Conservation (phyloP, 92 coral and sea anemone species). For the Paramuricea clavata region DNA sequence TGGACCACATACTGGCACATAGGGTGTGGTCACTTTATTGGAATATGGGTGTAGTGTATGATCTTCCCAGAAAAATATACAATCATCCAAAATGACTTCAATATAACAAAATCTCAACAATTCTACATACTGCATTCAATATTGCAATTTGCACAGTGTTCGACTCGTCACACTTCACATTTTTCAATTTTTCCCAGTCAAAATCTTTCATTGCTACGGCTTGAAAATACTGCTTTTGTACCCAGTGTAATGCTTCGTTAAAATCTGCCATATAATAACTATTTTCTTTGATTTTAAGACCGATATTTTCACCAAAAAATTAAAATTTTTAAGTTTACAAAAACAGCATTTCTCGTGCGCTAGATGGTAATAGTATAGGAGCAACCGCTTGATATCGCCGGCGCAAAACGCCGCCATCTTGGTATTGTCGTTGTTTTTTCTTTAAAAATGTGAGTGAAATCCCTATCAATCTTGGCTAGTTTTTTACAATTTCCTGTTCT, state of each 20-base stretch:
- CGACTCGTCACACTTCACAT: neutral
- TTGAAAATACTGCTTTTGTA: conserved; percentile 80
- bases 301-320: neutral
- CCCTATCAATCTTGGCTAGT: conserved; percentile 36
- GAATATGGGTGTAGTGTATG: neutral
- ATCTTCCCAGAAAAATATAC: neutral
- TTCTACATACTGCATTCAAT: conserved; percentile 2
- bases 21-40: neutral
- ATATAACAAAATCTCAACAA: neutral
- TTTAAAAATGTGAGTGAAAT: conserved; percentile 37
- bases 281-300: conserved; percentile 24
- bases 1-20: too few species aligned
- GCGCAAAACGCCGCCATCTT: conserved; percentile 28
- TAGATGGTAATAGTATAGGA: conserved; percentile 43
- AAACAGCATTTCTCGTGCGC: neutral
- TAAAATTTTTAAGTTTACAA: neutral
- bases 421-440: neutral
- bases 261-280: neutral
- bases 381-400: conserved; percentile 85
- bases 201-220: conserved; percentile 71
- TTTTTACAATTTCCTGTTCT: neutral
- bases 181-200: conserved; percentile 62
- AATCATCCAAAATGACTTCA: neutral
- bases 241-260: conserved; percentile 20
- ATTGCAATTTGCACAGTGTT: neutral